Evolutionary conservation across 2,888 invertebrate species (phyloP).

Genomic region (Chymomyza amoena): DNA sequence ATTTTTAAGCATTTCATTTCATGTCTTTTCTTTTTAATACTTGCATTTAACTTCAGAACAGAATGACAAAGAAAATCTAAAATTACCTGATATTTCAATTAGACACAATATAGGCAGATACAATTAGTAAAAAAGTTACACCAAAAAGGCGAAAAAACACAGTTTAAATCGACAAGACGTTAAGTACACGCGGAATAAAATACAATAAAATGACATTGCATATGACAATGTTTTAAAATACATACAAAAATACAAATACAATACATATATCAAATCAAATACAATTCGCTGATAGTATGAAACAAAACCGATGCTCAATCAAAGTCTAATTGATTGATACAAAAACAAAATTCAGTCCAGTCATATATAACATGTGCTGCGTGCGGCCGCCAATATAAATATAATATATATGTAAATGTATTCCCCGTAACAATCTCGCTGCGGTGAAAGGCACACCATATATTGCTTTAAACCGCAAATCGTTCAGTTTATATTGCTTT

Average conservation of each 20-base stretch:
- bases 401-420: conserved; percentile 25
- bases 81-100: conserved; percentile 40
- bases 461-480: neutral
- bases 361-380: conserved; percentile 45
- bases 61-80: conserved; percentile 18
- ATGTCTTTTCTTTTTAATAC: conserved; percentile 54
- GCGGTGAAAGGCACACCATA: conserved; percentile 31
- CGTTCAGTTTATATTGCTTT: conserved; percentile 12
- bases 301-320: conserved; percentile 23
- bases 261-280: conserved; percentile 38
- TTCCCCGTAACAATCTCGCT: conserved; percentile 31
- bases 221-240: neutral
- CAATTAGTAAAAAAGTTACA: conserved; percentile 22
- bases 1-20: conserved; percentile 41
- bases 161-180: neutral
- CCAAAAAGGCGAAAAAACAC: conserved; percentile 39
- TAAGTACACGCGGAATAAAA: conserved; percentile 38
- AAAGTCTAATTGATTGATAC: conserved; percentile 16
- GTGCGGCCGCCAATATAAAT: conserved; percentile 28
- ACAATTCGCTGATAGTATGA: conserved; percentile 36
- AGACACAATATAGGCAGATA: conserved; percentile 21
- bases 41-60: conserved; percentile 38
- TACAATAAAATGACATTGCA: conserved; percentile 44
- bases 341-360: conserved; percentile 57
- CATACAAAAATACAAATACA: neutral